Evolutionary conservation across 2,888 invertebrate genomes (phyloP).

Genomic region (Lepidochrysops patricia): DNA sequence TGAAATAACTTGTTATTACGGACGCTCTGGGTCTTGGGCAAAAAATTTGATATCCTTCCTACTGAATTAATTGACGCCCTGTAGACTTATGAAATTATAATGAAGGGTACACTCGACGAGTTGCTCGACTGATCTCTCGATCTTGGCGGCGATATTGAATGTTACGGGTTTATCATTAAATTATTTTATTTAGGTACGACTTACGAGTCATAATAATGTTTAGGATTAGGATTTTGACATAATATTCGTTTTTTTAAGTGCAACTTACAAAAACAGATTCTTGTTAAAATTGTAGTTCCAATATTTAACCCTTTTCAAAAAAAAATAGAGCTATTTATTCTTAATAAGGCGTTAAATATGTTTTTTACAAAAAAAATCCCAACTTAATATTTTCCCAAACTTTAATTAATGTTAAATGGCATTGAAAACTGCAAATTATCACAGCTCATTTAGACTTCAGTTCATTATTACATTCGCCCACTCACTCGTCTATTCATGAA

Average conservation of each 20-base stretch:
- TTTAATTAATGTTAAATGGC: no score
- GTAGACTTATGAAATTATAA: slow-evolving; percentile 9
- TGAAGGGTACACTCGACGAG: neutral
- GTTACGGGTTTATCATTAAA: neutral
- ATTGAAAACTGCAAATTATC: neutral
- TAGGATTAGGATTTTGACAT: no score
- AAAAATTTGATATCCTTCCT: slow-evolving; percentile 5
- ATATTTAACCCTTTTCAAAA: no score
- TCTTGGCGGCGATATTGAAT: neutral
- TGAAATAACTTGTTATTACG: neutral
- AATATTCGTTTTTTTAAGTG: no score
- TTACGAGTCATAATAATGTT: no score
- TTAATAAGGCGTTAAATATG: neutral
- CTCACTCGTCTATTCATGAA: neutral
- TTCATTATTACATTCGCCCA: neutral
- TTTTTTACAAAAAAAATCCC: no score
- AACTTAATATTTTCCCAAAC: no score
- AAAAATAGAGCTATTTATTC: no score
- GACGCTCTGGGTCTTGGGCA: neutral
- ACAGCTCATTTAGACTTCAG: neutral
- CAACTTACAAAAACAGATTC: no score
- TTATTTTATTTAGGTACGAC: neutral
- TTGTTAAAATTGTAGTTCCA: no score
- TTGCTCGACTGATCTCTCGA: neutral
- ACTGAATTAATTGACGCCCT: slow-evolving; percentile 6